phyloP scores from a whole-genome alignment of 2,113 vertebrate species.

The Rhipidura dahli region DNA sequence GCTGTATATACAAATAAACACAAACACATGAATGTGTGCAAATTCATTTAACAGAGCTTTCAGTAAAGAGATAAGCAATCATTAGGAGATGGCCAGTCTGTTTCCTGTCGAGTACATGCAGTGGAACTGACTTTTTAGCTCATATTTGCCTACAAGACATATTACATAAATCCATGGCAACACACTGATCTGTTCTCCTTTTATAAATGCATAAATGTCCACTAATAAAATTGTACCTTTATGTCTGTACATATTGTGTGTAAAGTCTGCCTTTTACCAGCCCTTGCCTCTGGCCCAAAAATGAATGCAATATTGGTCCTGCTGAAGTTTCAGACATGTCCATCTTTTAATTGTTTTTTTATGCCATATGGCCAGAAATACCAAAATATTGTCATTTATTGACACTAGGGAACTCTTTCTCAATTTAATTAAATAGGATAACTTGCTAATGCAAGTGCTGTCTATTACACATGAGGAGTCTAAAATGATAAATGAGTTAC shows the following conservation, averaged over 20 bases:
- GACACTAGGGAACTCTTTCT: background rate
- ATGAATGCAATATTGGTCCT: background rate
- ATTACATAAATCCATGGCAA: background rate
- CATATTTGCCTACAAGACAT: background rate
- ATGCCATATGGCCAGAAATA: background rate
- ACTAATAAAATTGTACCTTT: background rate
- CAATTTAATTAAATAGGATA: background rate
- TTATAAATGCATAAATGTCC: background rate
- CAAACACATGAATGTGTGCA: background rate
- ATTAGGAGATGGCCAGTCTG: background rate
- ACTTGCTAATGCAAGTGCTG: background rate
- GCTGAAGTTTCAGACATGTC: background rate
- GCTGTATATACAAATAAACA: background rate
- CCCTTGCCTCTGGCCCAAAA: background rate
- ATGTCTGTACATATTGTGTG: background rate
- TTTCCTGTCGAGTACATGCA: background rate
- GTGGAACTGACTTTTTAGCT: background rate
- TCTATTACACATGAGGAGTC: background rate
- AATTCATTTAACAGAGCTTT: background rate
- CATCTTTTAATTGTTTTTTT: background rate
- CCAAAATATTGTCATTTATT: background rate
- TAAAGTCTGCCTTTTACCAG: background rate
- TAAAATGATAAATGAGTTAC: background rate
- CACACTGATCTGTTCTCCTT: background rate
- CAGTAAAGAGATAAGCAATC: background rate